phyloP scores from a whole-genome alignment of 2,888 invertebrate genomes.

The Zeuzera pyrina region DNA sequence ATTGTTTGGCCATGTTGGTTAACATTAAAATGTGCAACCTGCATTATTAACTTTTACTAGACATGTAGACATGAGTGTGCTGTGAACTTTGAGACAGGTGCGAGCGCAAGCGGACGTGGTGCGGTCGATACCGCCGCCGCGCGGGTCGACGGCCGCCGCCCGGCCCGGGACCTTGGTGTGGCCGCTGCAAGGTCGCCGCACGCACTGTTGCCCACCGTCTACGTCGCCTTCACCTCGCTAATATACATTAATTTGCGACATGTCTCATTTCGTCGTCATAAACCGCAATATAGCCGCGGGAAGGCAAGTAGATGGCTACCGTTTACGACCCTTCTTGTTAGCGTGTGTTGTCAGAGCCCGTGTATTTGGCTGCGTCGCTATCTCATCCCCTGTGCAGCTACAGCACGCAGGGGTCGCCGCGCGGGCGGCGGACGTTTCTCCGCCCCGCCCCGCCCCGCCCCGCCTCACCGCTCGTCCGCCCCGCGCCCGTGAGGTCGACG shows the following conservation, averaged over 20 bases:
- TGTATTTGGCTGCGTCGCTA: no score
- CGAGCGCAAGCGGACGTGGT: neutral
- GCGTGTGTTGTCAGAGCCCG: no score
- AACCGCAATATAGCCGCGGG: no score
- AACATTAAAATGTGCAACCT: no score
- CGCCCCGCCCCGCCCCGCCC: neutral
- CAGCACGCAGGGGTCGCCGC: neutral
- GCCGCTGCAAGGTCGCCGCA: constrained; percentile 41
- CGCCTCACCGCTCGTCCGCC: neutral
- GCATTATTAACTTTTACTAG: no score
- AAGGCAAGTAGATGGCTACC: no score
- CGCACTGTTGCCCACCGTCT: constrained; percentile 12
- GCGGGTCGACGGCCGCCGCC: constrained; percentile 32
- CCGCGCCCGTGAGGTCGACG: constrained; percentile 2
- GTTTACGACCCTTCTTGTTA: no score
- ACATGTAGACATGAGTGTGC: neutral
- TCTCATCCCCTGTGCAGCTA: neutral
- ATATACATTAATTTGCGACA: no score
- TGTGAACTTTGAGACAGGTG: neutral
- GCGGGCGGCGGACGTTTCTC: constrained; percentile 2
- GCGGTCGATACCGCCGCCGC: constrained; percentile 11
- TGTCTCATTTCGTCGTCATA: no score
- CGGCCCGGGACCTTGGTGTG: constrained; percentile 34
- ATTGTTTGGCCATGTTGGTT: no score
- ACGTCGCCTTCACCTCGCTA: neutral